Percentiles rank a stretch among this genome's conserved stretches.
phyloP scores from a whole-genome alignment of 2,797 vertebrate genomes.

The Xerus rutilus region DNA sequence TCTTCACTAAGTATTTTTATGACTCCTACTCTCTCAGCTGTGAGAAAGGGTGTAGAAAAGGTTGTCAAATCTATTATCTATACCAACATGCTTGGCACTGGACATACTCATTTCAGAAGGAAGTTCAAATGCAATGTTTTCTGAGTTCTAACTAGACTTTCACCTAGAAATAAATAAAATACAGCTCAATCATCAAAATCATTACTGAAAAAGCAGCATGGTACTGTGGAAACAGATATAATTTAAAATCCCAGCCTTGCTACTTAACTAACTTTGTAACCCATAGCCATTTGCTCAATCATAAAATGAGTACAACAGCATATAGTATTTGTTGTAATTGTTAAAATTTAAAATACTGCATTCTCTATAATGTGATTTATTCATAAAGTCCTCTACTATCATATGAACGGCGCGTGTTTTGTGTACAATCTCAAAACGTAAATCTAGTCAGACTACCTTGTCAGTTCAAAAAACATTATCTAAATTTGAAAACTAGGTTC shows the following conservation, averaged over 20 bases:
- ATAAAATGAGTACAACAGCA: background rate
- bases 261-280: background rate
- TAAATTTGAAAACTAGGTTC: conserved; percentile 34
- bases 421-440: background rate
- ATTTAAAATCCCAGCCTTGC: background rate
- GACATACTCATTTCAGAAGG: background rate
- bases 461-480: background rate
- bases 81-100: conserved; percentile 29
- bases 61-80: conserved; percentile 62
- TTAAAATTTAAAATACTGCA: conserved; percentile 20
- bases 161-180: conserved; percentile 31
- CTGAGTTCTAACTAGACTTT: conserved; percentile 62
- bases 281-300: conserved; percentile 38
- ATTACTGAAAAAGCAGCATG: background rate
- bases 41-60: conserved; percentile 42
- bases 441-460: background rate
- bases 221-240: background rate
- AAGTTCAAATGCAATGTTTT: conserved; percentile 67
- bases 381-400: background rate
- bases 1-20: conserved; percentile 70
- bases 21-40: conserved; percentile 38
- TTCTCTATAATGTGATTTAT: background rate
- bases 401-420: background rate
- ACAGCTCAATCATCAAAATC: background rate
- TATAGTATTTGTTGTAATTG: background rate